These are phyloP conservation scores for Adoxophyes honmai DNA, from an alignment of 1,140 invertebrate genomes.

Conservation along the genomic window DNA sequence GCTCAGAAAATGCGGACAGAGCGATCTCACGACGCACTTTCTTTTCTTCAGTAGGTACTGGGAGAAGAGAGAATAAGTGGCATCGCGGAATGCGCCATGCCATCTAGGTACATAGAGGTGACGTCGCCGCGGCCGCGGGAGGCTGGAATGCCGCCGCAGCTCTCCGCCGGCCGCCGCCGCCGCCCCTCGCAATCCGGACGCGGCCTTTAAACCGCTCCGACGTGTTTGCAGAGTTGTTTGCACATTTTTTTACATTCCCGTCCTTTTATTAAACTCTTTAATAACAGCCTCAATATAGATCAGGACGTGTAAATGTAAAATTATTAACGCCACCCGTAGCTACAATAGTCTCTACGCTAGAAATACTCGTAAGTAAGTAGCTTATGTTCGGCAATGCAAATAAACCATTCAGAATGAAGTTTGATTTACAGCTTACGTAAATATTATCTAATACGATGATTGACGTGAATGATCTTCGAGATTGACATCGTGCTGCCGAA, in stretches of 20 bases:
- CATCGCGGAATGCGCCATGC: constrained; percentile 46
- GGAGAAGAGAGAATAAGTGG: constrained; percentile 36
- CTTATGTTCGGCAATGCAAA: no score
- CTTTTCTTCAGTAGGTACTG: constrained; percentile 41
- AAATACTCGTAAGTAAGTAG: no score
- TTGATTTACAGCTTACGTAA: no score
- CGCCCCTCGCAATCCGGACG: constrained; percentile 69
- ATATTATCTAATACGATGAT: no score
- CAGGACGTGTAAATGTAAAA: constrained; percentile 1
- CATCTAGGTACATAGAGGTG: constrained; percentile 44
- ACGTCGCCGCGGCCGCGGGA: constrained; percentile 57
- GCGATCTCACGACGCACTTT: constrained; percentile 31
- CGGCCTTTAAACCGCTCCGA: constrained; percentile 72
- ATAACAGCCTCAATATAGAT: constrained; percentile 25
- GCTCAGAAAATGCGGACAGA: constrained; percentile 1
- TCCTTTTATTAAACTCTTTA: constrained; percentile 60
- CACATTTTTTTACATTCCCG: constrained; percentile 74
- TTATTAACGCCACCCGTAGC: background rate
- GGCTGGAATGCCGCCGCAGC: constrained; percentile 67
- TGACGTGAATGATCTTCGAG: no score
- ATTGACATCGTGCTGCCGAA: background rate
- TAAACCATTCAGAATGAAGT: no score
- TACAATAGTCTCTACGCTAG: no score
- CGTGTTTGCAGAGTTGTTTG: constrained; percentile 74
- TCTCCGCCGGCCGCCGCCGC: constrained; percentile 40